Percentiles rank a stretch among this genome's conserved stretches.
phyloP scores from a whole-genome alignment of 2,797 vertebrate species.

The Coluber constrictor region DNA sequence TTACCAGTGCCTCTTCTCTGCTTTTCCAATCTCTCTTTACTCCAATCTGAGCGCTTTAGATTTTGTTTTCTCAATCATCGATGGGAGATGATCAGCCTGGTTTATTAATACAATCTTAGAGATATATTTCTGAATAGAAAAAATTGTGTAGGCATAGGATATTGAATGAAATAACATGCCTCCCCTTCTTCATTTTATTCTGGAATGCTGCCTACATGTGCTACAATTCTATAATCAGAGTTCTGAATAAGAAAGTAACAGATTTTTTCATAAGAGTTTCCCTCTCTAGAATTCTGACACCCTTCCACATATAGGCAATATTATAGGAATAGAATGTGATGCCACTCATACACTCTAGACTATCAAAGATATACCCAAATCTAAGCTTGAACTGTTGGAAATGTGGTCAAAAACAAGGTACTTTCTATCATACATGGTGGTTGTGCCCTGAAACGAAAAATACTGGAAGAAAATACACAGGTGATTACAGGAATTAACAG shows the following conservation, averaged over 20 bases:
- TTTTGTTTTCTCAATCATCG: background rate
- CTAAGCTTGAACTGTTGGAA: too few species aligned
- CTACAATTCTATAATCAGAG: background rate
- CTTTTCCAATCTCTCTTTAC: background rate
- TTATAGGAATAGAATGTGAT: background rate
- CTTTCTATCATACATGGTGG: too few species aligned
- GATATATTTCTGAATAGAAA: background rate
- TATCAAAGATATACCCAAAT: too few species aligned
- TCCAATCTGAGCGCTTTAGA: background rate
- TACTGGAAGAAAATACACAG: too few species aligned
- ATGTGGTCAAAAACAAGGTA: too few species aligned
- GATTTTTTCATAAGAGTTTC: background rate
- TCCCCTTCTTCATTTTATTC: background rate
- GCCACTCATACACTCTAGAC: background rate
- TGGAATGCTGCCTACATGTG: background rate
- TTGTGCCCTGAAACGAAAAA: too few species aligned
- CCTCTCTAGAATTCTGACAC: background rate
- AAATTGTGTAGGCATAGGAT: background rate
- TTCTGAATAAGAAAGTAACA: background rate
- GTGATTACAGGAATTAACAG: too few species aligned
- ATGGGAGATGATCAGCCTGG: background rate
- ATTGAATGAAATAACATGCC: background rate
- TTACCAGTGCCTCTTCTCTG: background rate
- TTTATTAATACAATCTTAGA: background rate
- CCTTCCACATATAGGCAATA: background rate